These are phyloP conservation scores for Psococerastis gibbosa DNA, from an alignment of 2,888 invertebrate species.

Conservation along the genomic window DNA sequence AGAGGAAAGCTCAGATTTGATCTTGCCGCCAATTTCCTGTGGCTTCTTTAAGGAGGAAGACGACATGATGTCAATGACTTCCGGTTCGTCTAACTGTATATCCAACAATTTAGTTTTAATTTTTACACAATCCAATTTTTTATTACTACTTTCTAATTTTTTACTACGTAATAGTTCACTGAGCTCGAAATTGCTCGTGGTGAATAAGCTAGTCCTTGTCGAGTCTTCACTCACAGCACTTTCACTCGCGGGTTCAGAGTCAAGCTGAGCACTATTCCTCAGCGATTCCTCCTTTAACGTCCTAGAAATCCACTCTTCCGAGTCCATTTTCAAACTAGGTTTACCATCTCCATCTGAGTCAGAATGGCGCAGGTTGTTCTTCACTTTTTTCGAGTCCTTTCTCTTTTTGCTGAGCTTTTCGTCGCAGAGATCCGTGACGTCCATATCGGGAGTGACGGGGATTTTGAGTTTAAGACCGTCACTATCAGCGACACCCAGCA, in stretches of 20 bases:
- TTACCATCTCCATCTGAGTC: background rate
- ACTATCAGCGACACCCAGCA: background rate
- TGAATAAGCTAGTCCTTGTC: slow-evolving; percentile 2
- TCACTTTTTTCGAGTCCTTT: slow-evolving; percentile 6
- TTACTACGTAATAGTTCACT: slow-evolving; percentile 5
- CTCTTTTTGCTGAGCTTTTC: background rate
- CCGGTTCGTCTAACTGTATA: slow-evolving; percentile 19
- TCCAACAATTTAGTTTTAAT: slow-evolving; percentile 15
- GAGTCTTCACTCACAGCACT: background rate
- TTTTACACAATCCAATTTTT: slow-evolving; percentile 13
- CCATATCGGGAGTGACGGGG: background rate
- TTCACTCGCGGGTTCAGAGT: background rate
- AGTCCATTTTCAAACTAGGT: slow-evolving; percentile 6
- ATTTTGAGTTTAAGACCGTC: slow-evolving; percentile 1
- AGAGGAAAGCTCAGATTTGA: slow-evolving; percentile 22
- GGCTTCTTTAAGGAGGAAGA: slow-evolving; percentile 18
- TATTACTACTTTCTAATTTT: slow-evolving; percentile 11
- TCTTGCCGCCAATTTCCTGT: slow-evolving; percentile 20
- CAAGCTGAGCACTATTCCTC: background rate
- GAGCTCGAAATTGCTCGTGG: background rate
- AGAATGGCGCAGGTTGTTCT: slow-evolving; percentile 1
- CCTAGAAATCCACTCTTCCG: slow-evolving; percentile 8
- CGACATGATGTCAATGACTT: slow-evolving; percentile 15
- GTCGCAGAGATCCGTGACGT: slow-evolving; percentile 1
- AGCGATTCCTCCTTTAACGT: slow-evolving; percentile 8